phyloP scores from a whole-genome alignment of 2,113 vertebrate species.

The Cyanistes caeruleus region DNA sequence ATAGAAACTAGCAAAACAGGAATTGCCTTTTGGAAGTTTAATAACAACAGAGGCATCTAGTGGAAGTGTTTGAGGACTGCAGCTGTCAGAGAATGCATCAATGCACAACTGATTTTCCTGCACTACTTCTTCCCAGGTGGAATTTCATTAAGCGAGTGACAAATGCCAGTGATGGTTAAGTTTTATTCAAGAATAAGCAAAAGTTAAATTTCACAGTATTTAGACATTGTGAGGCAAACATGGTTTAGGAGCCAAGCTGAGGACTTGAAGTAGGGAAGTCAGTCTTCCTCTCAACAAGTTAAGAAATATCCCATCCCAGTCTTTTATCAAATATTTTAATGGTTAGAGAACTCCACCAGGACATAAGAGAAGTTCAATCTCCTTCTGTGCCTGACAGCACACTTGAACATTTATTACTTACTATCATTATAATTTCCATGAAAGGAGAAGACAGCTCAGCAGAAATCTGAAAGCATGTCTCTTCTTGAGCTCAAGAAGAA shows the following conservation, averaged over 20 bases:
- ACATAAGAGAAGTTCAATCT: neutral
- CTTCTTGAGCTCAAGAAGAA: neutral
- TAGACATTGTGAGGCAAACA: neutral
- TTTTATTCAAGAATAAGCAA: neutral
- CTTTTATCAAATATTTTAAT: neutral
- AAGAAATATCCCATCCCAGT: neutral
- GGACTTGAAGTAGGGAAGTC: neutral
- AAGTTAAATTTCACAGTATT: neutral
- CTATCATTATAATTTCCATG: neutral
- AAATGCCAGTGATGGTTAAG: neutral
- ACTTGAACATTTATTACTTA: neutral
- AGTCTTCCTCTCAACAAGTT: neutral
- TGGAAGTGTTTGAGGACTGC: slow-evolving; percentile 30
- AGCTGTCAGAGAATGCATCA: neutral
- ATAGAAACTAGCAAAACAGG: neutral
- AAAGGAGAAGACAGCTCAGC: neutral
- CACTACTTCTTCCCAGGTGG: neutral
- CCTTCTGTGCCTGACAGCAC: neutral
- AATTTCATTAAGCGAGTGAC: neutral
- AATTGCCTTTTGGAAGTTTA: neutral
- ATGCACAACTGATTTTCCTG: neutral
- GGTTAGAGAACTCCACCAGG: neutral
- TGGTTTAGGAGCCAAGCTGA: neutral
- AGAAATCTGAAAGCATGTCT: neutral
- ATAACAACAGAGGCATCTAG: slow-evolving; percentile 66